Percentiles rank a stretch among this genome's conserved stretches.
Conservation (phyloP, 2,888 invertebrate genomes). For the Pseudolycoriella hygida region DNA sequence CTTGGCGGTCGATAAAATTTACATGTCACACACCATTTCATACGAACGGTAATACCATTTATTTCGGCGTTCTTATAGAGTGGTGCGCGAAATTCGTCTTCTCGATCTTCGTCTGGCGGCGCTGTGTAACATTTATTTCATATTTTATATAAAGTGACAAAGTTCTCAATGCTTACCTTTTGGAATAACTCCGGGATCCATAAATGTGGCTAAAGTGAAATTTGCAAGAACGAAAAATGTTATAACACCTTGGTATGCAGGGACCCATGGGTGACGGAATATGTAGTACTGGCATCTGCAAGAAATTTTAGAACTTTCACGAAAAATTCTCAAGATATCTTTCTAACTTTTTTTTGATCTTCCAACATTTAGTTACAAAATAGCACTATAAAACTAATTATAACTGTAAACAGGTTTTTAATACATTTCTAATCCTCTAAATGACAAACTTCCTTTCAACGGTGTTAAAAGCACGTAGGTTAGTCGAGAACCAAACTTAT, state of each 20-base stretch:
- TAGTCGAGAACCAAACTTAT: too few relatives aligned
- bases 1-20: slow-evolving; percentile 98
- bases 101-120: slow-evolving; percentile 89
- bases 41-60: slow-evolving; percentile 93
- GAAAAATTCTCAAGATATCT: too few relatives aligned
- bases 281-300: slow-evolving; percentile 75
- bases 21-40: slow-evolving; percentile 99
- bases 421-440: too few relatives aligned
- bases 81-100: slow-evolving; percentile 93
- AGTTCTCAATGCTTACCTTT: slow-evolving; percentile 48
- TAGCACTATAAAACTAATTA: too few relatives aligned
- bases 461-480: too few relatives aligned
- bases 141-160: slow-evolving; percentile 7
- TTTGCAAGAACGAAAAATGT: slow-evolving; percentile 96
- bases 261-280: slow-evolving; percentile 70
- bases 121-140: slow-evolving; percentile 38
- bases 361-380: too few relatives aligned
- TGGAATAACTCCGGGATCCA: slow-evolving; percentile 98
- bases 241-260: slow-evolving; percentile 83
- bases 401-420: too few relatives aligned
- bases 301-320: too few relatives aligned
- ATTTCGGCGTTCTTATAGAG: slow-evolving; percentile 96
- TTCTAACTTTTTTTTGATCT: too few relatives aligned
- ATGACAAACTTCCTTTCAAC: too few relatives aligned
- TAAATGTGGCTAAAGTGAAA: slow-evolving; percentile 96